Conservation (phyloP, 2,797 vertebrate genomes). For the Okamejei kenojei region DNA sequence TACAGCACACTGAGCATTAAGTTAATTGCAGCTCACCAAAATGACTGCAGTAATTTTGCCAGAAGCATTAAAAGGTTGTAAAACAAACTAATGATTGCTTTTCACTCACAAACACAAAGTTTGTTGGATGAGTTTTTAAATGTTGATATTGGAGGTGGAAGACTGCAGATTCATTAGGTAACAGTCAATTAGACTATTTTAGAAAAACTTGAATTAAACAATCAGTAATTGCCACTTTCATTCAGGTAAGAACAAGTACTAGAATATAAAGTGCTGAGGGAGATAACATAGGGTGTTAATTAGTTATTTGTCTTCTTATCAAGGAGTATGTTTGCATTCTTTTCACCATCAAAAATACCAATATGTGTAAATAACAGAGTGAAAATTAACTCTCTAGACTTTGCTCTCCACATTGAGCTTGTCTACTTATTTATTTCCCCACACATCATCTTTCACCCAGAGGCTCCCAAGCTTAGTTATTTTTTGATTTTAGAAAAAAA, state of each 20-base stretch:
- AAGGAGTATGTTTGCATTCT: background rate
- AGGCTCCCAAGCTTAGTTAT: background rate
- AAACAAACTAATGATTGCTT: background rate
- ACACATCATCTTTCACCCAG: background rate
- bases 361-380: background rate
- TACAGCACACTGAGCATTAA: background rate
- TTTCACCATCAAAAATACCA: background rate
- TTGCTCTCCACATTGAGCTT: background rate
- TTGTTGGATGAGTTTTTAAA: background rate
- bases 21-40: background rate
- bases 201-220: conserved; percentile 30
- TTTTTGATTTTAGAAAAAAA: background rate
- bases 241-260: conserved; percentile 31
- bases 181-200: conserved; percentile 29
- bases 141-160: background rate
- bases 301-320: background rate
- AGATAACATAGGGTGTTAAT: conserved; percentile 7
- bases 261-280: background rate
- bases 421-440: background rate
- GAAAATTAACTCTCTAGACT: background rate
- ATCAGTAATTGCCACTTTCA: conserved; percentile 20
- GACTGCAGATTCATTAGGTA: background rate
- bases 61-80: background rate
- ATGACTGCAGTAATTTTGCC: background rate
- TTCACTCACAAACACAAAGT: background rate